A percentile compares a stretch with the other conserved stretches of the same genome.
Conservation (phyloP, 1,140 invertebrate species). For the Panulirus ornatus region DNA sequence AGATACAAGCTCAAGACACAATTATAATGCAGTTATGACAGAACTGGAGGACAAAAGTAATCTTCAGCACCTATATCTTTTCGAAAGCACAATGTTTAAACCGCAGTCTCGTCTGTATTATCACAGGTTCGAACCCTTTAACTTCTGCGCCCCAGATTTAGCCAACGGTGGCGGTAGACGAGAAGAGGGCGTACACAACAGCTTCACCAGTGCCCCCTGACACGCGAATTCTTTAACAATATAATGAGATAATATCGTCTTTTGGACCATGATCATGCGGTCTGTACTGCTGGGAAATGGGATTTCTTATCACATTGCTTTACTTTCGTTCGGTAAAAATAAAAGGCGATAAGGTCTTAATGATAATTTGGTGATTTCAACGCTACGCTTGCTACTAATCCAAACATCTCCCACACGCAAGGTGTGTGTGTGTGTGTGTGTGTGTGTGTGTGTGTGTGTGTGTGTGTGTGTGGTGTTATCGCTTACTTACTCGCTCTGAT, state of each 20-base stretch:
- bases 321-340: too few relatives aligned
- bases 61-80: not conserved
- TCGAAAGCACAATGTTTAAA: not conserved
- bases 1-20: not conserved
- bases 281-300: not conserved
- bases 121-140: not conserved
- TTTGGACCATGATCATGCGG: not conserved
- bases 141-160: not conserved
- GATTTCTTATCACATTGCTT: not conserved
- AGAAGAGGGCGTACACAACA: not conserved
- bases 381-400: not conserved
- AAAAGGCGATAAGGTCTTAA: too few relatives aligned
- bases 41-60: not conserved
- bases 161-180: too few relatives aligned
- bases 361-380: constrained; percentile 10
- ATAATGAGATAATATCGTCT: not conserved
- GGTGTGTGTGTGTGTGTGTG: too few relatives aligned
- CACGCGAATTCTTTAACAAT: not conserved
- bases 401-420: too few relatives aligned
- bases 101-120: not conserved
- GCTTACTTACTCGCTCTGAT: too few relatives aligned
- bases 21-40: not conserved
- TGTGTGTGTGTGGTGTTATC: too few relatives aligned
- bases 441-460: too few relatives aligned
- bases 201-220: not conserved